A percentile compares a stretch with the other conserved stretches of the same genome.
These are phyloP conservation scores for Scelioninae gen. 1 DNA, from an alignment of 2,888 invertebrate genomes.

Conservation along the genomic window DNA sequence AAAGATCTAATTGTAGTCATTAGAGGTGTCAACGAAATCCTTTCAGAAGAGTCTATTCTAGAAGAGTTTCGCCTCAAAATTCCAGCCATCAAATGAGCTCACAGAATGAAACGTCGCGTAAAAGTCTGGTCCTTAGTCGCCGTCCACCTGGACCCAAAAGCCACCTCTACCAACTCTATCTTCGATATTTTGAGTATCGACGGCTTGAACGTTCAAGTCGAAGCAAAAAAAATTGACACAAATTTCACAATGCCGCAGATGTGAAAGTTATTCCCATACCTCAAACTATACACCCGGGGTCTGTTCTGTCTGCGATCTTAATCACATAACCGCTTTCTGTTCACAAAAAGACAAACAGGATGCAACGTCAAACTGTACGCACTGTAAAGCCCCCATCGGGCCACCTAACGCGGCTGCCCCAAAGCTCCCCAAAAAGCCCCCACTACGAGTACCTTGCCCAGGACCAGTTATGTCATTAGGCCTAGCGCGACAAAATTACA, in stretches of 20 bases:
- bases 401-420: slow-evolving; percentile 1
- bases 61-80: slow-evolving; percentile 9
- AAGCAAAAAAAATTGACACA: too few species aligned
- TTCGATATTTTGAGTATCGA: background rate
- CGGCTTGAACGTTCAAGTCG: slow-evolving; percentile 20
- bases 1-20: too few species aligned
- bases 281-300: slow-evolving; percentile 25
- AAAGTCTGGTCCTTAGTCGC: slow-evolving; percentile 27
- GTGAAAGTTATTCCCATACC: slow-evolving; percentile 29
- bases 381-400: slow-evolving; percentile 44
- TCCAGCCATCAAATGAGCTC: slow-evolving; percentile 8
- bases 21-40: background rate
- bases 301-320: slow-evolving; percentile 37
- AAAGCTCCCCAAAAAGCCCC: too few species aligned
- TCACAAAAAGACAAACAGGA: slow-evolving; percentile 13
- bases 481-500: too few species aligned
- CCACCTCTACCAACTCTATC: background rate
- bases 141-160: background rate
- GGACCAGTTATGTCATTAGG: too few species aligned
- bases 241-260: slow-evolving; percentile 26
- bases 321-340: slow-evolving; percentile 20
- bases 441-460: too few species aligned
- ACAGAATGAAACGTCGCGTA: slow-evolving; percentile 10
- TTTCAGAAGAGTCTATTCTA: slow-evolving; percentile 1
- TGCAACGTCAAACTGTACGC: slow-evolving; percentile 11